Evolutionary conservation across 1,140 invertebrate species (phyloP).

Genomic region (Heliothis subflexa): DNA sequence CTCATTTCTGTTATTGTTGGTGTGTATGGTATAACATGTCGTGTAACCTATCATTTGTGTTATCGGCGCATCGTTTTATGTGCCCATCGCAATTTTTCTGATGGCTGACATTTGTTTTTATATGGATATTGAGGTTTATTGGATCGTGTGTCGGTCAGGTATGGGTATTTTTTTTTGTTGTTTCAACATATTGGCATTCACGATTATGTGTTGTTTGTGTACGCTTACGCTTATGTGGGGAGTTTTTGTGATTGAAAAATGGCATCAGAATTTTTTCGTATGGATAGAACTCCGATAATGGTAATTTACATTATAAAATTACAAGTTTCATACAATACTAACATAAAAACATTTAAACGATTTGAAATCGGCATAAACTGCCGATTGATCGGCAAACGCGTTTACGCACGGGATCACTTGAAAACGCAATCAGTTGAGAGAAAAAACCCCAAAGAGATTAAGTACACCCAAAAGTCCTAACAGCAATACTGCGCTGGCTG

Average conservation of each 20-base stretch:
- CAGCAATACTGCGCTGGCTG: conserved; percentile 2
- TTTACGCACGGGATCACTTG: conserved; percentile 29
- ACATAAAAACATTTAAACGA: neutral
- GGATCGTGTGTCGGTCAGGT: conserved; percentile 6
- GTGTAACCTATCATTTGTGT: conserved; percentile 15
- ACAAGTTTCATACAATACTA: too few relatives aligned
- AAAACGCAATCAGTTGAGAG: conserved; percentile 36
- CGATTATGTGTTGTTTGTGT: conserved; percentile 1
- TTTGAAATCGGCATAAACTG: neutral
- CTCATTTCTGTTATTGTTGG: neutral
- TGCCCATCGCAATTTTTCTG: conserved; percentile 25
- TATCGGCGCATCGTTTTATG: conserved; percentile 30
- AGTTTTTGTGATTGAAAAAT: neutral
- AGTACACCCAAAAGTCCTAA: conserved; percentile 11
- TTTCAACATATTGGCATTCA: neutral
- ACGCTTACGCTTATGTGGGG: neutral
- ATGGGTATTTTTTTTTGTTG: neutral
- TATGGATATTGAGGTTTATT: conserved; percentile 18
- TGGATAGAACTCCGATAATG: too few relatives aligned
- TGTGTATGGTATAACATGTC: neutral
- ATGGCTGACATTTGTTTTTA: conserved; percentile 36
- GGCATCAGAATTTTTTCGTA: neutral
- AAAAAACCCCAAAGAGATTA: conserved; percentile 8
- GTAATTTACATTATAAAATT: too few relatives aligned
- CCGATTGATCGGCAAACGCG: conserved; percentile 22